Evolutionary conservation across 2,113 vertebrate species (phyloP).

Genomic region (Pleuronectes platessa): DNA sequence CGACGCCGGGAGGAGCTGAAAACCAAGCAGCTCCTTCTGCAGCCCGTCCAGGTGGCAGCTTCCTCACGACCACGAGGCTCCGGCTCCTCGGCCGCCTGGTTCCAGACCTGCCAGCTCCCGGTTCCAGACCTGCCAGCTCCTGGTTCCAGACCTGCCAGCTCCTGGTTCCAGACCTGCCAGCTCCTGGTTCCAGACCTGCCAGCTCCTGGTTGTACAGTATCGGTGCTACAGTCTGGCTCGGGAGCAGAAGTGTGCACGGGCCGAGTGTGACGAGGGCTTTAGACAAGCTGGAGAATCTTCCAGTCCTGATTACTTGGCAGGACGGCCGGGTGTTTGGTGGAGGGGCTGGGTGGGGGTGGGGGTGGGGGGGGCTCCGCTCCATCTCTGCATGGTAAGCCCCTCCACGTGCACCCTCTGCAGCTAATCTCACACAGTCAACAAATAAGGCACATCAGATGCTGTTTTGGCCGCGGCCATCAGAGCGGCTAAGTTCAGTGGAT

Average conservation of each 20-base stretch:
- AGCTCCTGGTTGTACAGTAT: slow-evolving; percentile 37
- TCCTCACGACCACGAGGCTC: not conserved
- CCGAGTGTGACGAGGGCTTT: slow-evolving; percentile 65
- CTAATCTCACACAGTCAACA: slow-evolving; percentile 85
- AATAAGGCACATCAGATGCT: slow-evolving; percentile 86
- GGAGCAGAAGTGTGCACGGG: slow-evolving; percentile 48
- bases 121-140: no score
- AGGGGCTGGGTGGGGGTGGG: slow-evolving; percentile 11
- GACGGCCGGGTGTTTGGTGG: slow-evolving; percentile 56
- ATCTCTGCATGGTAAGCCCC: slow-evolving; percentile 70
- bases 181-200: slow-evolving; percentile 14
- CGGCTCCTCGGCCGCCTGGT: no score
- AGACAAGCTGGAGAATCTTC: slow-evolving; percentile 64
- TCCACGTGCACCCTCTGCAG: slow-evolving; percentile 78
- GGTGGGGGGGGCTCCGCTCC: slow-evolving; percentile 45
- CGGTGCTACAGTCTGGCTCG: slow-evolving; percentile 63
- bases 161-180: no score
- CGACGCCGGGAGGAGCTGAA: not conserved
- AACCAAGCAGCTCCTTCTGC: not conserved
- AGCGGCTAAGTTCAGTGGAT: slow-evolving; percentile 83
- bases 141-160: slow-evolving; percentile 11
- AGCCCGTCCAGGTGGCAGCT: slow-evolving; percentile 6
- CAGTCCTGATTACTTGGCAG: slow-evolving; percentile 63
- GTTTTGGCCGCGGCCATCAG: slow-evolving; percentile 79
- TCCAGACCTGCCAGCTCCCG: no score